Conservation (phyloP, 2,797 vertebrate genomes). For the Columba guinea region DNA sequence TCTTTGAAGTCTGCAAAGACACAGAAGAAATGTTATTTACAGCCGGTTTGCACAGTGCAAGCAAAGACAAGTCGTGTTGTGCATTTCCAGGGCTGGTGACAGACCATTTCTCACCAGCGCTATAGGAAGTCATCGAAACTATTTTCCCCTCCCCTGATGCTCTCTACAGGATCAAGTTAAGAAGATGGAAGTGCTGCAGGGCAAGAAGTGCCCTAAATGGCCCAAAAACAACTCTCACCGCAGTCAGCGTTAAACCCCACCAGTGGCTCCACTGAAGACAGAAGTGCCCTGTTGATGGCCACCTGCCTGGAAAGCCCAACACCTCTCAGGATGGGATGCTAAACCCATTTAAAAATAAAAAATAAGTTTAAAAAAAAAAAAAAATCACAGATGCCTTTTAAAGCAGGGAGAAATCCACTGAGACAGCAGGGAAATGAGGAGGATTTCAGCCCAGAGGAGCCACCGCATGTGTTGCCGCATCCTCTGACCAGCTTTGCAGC, state of each 20-base stretch:
- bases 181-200: neutral
- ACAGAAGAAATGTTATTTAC: slow-evolving; percentile 27
- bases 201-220: neutral
- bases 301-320: neutral
- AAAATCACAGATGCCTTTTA: neutral
- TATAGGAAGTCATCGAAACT: slow-evolving; percentile 26
- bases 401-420: neutral
- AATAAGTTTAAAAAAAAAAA: neutral
- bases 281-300: neutral
- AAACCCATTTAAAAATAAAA: neutral
- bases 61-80: slow-evolving; percentile 28
- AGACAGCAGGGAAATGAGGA: neutral
- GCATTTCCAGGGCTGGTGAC: neutral
- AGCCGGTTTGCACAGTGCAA: neutral
- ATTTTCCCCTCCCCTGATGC: neutral
- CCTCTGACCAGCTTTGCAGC: accelerated
- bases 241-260: neutral
- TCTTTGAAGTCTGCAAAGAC: slow-evolving; percentile 45
- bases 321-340: neutral
- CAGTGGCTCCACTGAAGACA: neutral
- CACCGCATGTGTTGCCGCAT: accelerated
- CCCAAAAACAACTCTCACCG: neutral
- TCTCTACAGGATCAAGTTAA: neutral
- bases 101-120: slow-evolving; percentile 45
- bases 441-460: neutral